Base-by-base conservation (phyloP, 2,113 vertebrate genomes). In the Platichthys stellatus region DNA sequence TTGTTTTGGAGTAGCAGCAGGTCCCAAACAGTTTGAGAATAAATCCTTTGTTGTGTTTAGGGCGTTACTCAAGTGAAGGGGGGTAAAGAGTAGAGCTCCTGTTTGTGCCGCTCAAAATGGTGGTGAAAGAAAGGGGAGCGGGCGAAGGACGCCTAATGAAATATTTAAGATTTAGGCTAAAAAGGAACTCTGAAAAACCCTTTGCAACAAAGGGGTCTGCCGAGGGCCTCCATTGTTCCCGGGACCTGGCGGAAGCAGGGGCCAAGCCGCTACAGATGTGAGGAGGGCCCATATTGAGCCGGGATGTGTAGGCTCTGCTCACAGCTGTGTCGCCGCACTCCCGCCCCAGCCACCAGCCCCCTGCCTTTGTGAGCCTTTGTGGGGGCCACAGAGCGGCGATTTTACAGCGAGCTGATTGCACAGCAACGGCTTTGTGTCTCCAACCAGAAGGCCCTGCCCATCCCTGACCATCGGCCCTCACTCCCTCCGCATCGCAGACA, bases 211-310 rank as follows among this genome's bases (percentile, higher is more conserved):
- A 96, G 90, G 86, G 92, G 88, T 93, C 86, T 93, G 91, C 93
- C 67, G 81, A 91, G 91, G 82, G 86, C 75, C 68, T 89, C 93
- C 77, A 94, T 95, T 95, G 94, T 95, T 18, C 88, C 69, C 1
- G 13, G 66, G 85, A 61, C 85, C 82, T 75, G 90, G 91, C 93
- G 94, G 94, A 95, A 95, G 93, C 90, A 87, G 86, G 90, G 93
- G 93, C 86, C 93, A 92, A 92, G 92, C 92, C 82, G 94, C 93
- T 88, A 89, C 90, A 92, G 95, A 93, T 87, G 92, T 93, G 92
- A 93, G 95, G 94, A 95, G 94, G 90, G 92, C 94, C 95, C 95
- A 94, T 96, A 96, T 95, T 95, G 96, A 94, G 87, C 76, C 57
- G 89, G 89, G 84, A 92, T 90, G 96, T 95, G 94, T 88, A 88